These are phyloP conservation scores for Chionis minor DNA, from an alignment of 2,113 vertebrate genomes.

Conservation along the genomic window DNA sequence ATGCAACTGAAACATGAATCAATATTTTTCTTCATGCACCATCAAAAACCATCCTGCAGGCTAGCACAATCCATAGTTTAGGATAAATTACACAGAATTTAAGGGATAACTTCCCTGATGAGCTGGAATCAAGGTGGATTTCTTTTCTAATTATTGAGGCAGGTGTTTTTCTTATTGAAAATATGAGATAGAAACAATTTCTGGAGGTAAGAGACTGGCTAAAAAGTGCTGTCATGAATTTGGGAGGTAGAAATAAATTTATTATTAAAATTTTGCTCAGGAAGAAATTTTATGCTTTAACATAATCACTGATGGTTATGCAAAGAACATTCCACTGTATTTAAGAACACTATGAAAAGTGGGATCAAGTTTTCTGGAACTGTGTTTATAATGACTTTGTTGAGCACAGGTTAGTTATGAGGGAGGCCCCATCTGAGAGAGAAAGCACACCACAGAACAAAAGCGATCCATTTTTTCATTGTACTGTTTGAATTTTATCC, in stretches of 20 bases:
- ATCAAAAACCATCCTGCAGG: neutral
- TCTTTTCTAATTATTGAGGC: neutral
- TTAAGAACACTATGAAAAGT: neutral
- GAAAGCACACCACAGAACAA: slow-evolving; percentile 3
- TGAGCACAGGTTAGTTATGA: slow-evolving; percentile 29
- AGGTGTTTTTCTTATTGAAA: neutral
- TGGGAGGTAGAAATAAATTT: neutral
- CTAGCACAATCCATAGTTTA: neutral
- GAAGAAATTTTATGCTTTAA: neutral
- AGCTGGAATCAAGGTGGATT: neutral
- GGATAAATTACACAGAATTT: neutral
- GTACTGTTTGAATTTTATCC: slow-evolving; percentile 16
- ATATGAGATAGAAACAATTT: neutral
- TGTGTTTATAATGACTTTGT: neutral
- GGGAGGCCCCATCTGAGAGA: neutral
- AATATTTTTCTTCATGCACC: neutral
- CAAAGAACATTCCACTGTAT: neutral
- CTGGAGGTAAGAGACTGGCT: neutral
- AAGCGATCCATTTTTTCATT: neutral
- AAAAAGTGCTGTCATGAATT: neutral
- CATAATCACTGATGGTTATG: neutral
- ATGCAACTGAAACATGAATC: neutral
- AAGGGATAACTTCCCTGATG: neutral
- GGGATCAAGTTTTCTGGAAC: neutral
- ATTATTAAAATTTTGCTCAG: neutral